Percentiles rank a stretch among this genome's conserved stretches.
Conservation (phyloP, 1,140 invertebrate species). For the Schlechtendalia chinensis region DNA sequence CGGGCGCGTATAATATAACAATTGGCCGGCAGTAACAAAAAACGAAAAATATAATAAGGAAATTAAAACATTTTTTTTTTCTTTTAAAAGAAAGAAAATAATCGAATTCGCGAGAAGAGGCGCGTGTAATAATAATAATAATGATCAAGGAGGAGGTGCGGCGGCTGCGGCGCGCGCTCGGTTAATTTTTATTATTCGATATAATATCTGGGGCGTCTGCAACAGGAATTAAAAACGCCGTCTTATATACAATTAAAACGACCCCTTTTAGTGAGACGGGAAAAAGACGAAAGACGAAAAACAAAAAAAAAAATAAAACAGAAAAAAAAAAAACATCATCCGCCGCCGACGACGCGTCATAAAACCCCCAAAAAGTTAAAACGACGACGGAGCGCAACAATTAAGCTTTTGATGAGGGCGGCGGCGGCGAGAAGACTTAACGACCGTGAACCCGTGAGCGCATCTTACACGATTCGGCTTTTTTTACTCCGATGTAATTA, state of each 20-base stretch:
- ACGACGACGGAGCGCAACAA: conserved; percentile 37
- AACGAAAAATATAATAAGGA: conserved; percentile 9
- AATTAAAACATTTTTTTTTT: neutral
- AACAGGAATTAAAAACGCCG: conserved; percentile 33
- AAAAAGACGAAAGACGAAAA: too few species aligned
- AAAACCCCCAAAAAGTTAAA: conserved; percentile 44
- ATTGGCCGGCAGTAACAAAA: conserved; percentile 32
- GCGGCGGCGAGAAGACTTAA: conserved; percentile 22
- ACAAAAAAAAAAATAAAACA: too few species aligned
- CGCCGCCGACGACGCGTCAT: neutral
- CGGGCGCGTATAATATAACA: conserved; percentile 22
- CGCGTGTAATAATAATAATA: neutral
- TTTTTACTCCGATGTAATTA: conserved; percentile 26
- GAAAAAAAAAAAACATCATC: neutral
- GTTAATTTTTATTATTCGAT: conserved; percentile 46
- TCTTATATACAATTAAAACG: conserved; percentile 42
- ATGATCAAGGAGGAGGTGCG: neutral
- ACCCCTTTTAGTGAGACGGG: neutral
- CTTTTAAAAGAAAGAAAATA: conserved; percentile 36
- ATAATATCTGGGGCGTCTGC: conserved; percentile 15
- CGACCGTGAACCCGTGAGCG: conserved; percentile 12
- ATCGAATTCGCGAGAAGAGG: conserved; percentile 37
- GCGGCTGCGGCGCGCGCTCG: neutral
- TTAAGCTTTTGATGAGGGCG: conserved; percentile 47
- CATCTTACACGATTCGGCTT: neutral